phyloP scores from a whole-genome alignment of 35 echinoderm and acorn worm genomes.

The Ophiothrix spiculata region DNA sequence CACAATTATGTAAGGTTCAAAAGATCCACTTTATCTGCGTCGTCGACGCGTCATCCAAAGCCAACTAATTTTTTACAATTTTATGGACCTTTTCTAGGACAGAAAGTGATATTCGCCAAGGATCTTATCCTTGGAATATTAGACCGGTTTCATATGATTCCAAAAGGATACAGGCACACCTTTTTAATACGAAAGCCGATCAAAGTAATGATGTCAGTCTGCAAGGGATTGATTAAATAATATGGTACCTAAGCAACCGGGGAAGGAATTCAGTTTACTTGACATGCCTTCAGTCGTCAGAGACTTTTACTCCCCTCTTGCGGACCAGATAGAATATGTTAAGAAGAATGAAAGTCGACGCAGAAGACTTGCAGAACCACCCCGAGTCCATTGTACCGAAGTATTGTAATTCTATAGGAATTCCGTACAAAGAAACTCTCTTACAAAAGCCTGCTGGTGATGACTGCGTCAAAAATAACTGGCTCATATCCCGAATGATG shows the following conservation, averaged over 20 bases:
- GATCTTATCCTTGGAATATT: not conserved
- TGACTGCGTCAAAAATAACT: not conserved
- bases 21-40: too few species aligned
- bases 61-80: too few species aligned
- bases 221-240: not conserved
- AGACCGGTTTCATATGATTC: conserved; percentile 1
- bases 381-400: conserved; percentile 33
- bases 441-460: conserved; percentile 31
- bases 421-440: conserved; percentile 36
- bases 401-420: conserved; percentile 33
- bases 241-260: not conserved
- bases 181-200: conserved; percentile 10
- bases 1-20: too few species aligned
- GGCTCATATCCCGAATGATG: not conserved
- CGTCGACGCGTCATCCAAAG: too few species aligned
- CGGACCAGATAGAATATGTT: conserved; percentile 3
- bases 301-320: not conserved
- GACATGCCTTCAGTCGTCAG: not conserved
- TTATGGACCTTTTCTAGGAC: not conserved
- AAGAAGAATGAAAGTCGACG: not conserved
- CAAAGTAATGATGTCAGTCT: not conserved
- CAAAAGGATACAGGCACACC: conserved; percentile 17
- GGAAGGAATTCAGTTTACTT: not conserved
- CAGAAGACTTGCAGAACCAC: conserved; percentile 37
- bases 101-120: not conserved